Evolutionary conservation across 2,113 vertebrate genomes (phyloP).

Genomic region (Odobenus rosmarus): DNA sequence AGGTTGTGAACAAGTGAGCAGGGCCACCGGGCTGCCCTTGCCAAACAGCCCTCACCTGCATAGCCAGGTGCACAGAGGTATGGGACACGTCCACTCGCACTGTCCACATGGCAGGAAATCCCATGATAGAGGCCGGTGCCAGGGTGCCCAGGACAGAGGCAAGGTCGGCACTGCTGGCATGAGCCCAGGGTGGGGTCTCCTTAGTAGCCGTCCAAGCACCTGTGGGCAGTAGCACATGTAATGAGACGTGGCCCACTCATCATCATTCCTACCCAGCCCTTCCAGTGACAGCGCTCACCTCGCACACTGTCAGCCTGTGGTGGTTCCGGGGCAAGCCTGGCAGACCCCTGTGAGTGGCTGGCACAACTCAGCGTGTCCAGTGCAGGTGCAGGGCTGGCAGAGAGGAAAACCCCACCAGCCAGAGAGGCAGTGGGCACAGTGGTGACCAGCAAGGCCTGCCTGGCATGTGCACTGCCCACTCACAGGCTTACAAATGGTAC

Average conservation of each 20-base stretch:
- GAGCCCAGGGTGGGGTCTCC: constrained; percentile 91
- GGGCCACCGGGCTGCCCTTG: not conserved
- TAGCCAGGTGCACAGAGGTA: constrained; percentile 90
- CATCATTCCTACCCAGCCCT: not conserved
- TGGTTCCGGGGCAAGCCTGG: constrained; percentile 84
- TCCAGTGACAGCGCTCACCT: constrained; percentile 78
- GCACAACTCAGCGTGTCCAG: constrained; percentile 87
- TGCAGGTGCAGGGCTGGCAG: constrained; percentile 89
- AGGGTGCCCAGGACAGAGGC: constrained; percentile 90
- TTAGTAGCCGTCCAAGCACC: constrained; percentile 90
- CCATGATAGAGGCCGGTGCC: constrained; percentile 89
- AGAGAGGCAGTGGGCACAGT: constrained; percentile 86
- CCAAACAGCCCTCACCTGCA: constrained; percentile 82
- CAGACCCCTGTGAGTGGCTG: constrained; percentile 85
- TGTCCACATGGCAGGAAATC: constrained; percentile 85
- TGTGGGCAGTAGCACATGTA: not conserved
- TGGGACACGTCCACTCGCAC: constrained; percentile 86
- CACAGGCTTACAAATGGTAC: constrained; percentile 86
- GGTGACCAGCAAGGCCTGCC: constrained; percentile 81
- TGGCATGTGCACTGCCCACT: constrained; percentile 90
- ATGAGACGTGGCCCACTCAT: too few species aligned
- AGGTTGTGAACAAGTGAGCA: not conserved
- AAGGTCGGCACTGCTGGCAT: constrained; percentile 91
- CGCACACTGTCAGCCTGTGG: constrained; percentile 86
- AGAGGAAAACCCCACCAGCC: constrained; percentile 89